phyloP scores from a whole-genome alignment of 2,888 invertebrate species.

The Psylliodes chrysocephalus region DNA sequence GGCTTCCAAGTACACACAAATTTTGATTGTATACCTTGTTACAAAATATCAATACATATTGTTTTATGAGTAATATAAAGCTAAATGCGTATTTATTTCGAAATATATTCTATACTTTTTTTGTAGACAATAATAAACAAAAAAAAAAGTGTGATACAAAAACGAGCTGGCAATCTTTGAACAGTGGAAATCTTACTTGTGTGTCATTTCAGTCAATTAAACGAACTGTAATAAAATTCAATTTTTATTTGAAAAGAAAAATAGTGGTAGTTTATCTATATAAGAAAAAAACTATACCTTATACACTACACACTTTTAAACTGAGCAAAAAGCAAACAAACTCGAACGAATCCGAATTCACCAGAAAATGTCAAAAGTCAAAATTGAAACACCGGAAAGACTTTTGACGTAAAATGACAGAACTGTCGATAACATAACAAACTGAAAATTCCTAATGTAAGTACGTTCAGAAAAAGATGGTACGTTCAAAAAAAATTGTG shows the following conservation, averaged over 20 bases:
- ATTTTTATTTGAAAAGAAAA: background rate
- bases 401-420: background rate
- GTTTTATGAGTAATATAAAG: too few relatives aligned
- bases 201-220: background rate
- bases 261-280: background rate
- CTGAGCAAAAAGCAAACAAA: background rate
- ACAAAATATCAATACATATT: too few relatives aligned
- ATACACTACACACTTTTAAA: too few relatives aligned
- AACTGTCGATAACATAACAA: background rate
- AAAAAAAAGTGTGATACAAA: background rate
- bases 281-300: too few relatives aligned
- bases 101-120: background rate
- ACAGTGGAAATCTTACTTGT: background rate
- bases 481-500: too few relatives aligned
- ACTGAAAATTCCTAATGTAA: background rate
- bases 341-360: background rate
- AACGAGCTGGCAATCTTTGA: background rate
- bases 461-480: too few relatives aligned
- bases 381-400: background rate
- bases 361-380: background rate
- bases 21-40: too few relatives aligned
- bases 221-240: background rate
- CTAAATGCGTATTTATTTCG: too few relatives aligned
- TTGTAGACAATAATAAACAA: background rate
- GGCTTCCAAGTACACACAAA: too few relatives aligned